Base-by-base conservation (phyloP, 2,888 invertebrate species). In the Eristalis pertinax region DNA sequence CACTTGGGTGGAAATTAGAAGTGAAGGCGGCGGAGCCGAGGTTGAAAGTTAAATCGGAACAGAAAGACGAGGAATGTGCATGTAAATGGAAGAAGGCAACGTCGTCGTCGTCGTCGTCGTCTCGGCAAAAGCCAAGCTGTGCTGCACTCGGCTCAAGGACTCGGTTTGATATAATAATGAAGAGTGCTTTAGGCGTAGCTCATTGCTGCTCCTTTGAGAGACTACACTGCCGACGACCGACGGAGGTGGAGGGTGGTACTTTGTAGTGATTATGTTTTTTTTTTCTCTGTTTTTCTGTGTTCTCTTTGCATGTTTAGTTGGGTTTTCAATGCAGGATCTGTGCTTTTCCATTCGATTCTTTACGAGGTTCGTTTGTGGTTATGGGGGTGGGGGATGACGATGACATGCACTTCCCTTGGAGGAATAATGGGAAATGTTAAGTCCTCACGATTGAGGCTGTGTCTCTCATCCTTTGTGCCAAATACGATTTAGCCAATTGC, bases 111-210 rank as follows among this genome's bases (percentile, higher is more conserved):
- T n/a, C n/a, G n/a, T 68, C 73, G 76, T 50, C 50, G 8, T 50
- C 64, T 73, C 79, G 73, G 35, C 74, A 58, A 19, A 50, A 50
- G 50, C 50, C 50, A 50, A 50, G 50, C 19, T 60, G 82, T 24
- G 83, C 15, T 77, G 50, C 67, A 73, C 68, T 85, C 77, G 67
- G 74, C 78, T 76, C 60, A 69, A 87, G 87, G 80, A 87, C 84
- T 76, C 72, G 76, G 76, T 84, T 80, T 84, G 84, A 80, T 87
- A 79, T 87, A 87, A 87, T 87, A 87, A 87, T 84, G 87, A 87
- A 87, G 87, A 87, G 87, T 84, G 87, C 87, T 84, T 50, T 84
- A 84, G 87, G 84, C 83, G 79, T 63, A 78, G 73, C 84, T 87
- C 75, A 87, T 75, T 75, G 70, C 72, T 75, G 75, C 84, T 87